These are phyloP conservation scores for Chaetodon trifascialis DNA, from an alignment of 2,113 vertebrate species.

Conservation along the genomic window DNA sequence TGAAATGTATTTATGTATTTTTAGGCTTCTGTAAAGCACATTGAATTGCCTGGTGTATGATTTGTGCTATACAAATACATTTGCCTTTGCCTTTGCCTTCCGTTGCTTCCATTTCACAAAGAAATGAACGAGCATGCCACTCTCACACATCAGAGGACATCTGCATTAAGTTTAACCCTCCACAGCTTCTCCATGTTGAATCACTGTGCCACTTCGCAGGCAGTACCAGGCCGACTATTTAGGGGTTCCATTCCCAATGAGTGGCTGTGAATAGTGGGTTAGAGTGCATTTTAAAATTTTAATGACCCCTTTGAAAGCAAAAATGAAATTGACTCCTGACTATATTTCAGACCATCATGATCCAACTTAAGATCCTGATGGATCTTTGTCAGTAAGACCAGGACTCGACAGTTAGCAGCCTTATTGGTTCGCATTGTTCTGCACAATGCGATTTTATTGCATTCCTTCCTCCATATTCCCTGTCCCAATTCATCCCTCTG, in stretches of 20 bases:
- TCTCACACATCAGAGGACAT: no score
- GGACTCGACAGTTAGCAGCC: not conserved
- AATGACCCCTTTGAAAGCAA: conserved; percentile 3
- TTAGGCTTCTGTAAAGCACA: no score
- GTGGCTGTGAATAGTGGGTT: not conserved
- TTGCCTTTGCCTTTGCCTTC: no score
- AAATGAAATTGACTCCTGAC: not conserved
- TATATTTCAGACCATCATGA: not conserved
- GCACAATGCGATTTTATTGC: not conserved
- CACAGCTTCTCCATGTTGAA: no score
- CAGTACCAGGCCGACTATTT: not conserved
- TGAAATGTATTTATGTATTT: no score
- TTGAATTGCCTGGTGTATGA: no score
- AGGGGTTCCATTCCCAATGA: not conserved
- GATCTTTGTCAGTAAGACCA: not conserved
- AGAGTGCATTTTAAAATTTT: not conserved
- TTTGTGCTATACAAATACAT: no score
- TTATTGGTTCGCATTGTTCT: no score
- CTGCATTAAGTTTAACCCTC: no score
- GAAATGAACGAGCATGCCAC: no score
- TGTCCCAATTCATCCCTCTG: not conserved
- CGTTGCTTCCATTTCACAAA: no score
- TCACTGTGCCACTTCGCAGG: no score
- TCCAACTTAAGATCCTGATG: not conserved
- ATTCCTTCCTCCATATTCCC: conserved; percentile 4